phyloP scores from a whole-genome alignment of 2,888 invertebrate genomes.

The Stenichneumon culpator region DNA sequence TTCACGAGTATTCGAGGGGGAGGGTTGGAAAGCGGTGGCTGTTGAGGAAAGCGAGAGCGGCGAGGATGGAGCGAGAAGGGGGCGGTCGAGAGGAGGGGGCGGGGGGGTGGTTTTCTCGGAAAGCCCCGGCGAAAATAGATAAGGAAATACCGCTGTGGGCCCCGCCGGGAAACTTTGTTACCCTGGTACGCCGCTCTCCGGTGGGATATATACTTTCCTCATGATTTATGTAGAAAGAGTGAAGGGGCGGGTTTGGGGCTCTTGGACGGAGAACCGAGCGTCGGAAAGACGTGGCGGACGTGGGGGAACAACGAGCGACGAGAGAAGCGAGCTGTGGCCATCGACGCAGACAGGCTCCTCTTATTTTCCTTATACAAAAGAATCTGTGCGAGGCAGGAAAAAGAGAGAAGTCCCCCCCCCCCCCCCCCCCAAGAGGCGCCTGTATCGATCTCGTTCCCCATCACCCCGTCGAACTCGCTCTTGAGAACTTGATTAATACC shows the following conservation, averaged over 20 bases:
- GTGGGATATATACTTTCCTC: conserved; percentile 68
- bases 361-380: conserved; percentile 54
- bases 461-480: conserved; percentile 19
- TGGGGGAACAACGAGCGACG: conserved; percentile 41
- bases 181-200: conserved; percentile 54
- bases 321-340: conserved; percentile 48
- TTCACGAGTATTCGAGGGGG: conserved; percentile 62
- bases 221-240: conserved; percentile 69
- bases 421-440: no score
- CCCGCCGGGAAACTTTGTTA: conserved; percentile 68
- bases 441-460: conserved; percentile 47
- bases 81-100: conserved; percentile 43
- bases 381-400: conserved; percentile 30
- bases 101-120: conserved; percentile 49
- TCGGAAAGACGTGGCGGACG: conserved; percentile 31
- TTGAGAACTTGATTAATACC: conserved; percentile 27
- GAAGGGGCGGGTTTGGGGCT: conserved; percentile 23
- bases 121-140: conserved; percentile 69
- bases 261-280: conserved; percentile 23
- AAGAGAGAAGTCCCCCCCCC: not conserved
- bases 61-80: conserved; percentile 37
- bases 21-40: conserved; percentile 20
- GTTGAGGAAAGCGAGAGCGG: conserved; percentile 54
- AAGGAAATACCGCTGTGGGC: conserved; percentile 68
- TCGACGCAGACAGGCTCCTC: conserved; percentile 23